Evolutionary conservation across 2,888 invertebrate genomes (phyloP), one percentile per base, ranked within the genome.

Genomic region (Ormyrus nitidulus): DNA sequence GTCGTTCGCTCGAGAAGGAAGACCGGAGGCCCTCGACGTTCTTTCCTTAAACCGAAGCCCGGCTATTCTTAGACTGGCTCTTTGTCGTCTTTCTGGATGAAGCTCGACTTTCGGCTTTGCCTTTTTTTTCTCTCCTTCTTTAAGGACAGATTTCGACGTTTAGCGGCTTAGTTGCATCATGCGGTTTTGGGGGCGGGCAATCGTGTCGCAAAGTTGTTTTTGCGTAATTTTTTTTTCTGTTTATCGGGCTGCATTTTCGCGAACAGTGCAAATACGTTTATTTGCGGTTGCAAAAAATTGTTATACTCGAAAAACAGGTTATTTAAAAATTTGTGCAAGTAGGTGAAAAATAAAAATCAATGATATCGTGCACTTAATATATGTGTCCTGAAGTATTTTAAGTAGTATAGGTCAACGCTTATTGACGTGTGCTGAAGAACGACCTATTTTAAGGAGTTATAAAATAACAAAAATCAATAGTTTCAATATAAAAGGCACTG

Each of bases 371-470:
- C 34, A 34, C 2, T 34, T 34, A n/a, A 7, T n/a, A 9, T 10
- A 34, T 56, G 7, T 54, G 46, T 46, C 44, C 10, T 69, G 56
- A 13, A 58, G 56, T 61, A 71, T 61, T 70, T 59, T 51, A 73
- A 73, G 73, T 73, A 73, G 73, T 54, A 73, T 56, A 65, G 73
- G 73, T 73, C 73, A 65, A 73, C 73, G 73, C 46, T 73, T 72
- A 56, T 34, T 64, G 73, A 73, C 65, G 65, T 73, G 64, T 56
- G 51, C 64, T 11, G 48, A 19, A 49, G 61, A 34, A 11, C 19
- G 71, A 71, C 71, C 71, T 34, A 71, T 61, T 71, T 61, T 11
- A 19, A 34, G 34, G 11, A 5, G 51, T 19, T 66, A 19, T 19
- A 34, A 66, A 66, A 66, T 66, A 53, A 66, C 49, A 19, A 13